Conservation (phyloP, 23 tunicate species). For the Diplosoma virens region DNA sequence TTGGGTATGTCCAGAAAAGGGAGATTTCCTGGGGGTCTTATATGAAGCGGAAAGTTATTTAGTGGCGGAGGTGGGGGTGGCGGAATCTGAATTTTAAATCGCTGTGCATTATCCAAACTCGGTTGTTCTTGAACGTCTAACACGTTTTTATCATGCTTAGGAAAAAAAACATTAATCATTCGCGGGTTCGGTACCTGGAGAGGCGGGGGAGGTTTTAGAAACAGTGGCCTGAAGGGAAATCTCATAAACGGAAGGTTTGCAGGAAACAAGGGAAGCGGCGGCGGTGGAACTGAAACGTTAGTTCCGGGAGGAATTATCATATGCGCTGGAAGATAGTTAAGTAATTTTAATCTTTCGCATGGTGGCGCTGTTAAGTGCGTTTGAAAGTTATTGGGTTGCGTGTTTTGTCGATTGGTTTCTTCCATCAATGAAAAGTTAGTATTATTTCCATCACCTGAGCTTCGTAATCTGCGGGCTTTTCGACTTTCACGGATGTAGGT, state of each 20-base stretch:
- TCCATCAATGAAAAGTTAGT: background rate
- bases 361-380: background rate
- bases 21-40: background rate
- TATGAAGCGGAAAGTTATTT: background rate
- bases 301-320: conserved; percentile 36
- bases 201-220: conserved; percentile 1
- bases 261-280: conserved; percentile 8
- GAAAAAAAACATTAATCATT: background rate
- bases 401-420: background rate
- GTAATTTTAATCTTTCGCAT: background rate
- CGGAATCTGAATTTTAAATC: conserved; percentile 8
- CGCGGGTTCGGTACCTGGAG: background rate
- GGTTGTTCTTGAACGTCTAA: background rate
- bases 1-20: background rate
- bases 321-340: conserved; percentile 20
- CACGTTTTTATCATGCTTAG: background rate
- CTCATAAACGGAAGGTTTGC: conserved; percentile 6
- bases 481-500: conserved; percentile 8
- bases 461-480: conserved; percentile 3
- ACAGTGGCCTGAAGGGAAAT: background rate
- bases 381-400: background rate
- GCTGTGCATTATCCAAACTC: background rate
- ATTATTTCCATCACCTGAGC: background rate
- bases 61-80: conserved; percentile 15
- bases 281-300: conserved; percentile 29